A percentile compares a stretch with the other conserved stretches of the same genome.
These are phyloP conservation scores for Micrasema longulum DNA, from an alignment of 1,140 invertebrate genomes.

Conservation along the genomic window DNA sequence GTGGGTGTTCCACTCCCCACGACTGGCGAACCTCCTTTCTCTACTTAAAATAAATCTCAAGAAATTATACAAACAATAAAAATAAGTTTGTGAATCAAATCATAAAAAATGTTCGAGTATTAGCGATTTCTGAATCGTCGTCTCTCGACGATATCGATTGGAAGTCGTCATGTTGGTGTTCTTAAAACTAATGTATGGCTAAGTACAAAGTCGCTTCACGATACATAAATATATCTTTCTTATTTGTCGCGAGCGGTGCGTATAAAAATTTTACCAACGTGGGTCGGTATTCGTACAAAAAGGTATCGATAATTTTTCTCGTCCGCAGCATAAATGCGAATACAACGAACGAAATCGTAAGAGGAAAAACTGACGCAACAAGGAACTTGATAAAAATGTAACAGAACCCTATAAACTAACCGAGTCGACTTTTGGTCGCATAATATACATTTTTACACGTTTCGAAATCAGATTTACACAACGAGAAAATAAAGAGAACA, in stretches of 20 bases:
- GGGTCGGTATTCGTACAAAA: constrained; percentile 33
- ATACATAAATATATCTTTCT: constrained; percentile 45
- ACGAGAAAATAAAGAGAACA: constrained; percentile 2
- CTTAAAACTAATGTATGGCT: constrained; percentile 50
- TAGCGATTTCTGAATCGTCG: background rate
- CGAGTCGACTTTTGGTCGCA: constrained; percentile 8
- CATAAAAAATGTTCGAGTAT: constrained; percentile 22
- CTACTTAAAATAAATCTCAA: constrained; percentile 24
- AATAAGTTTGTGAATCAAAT: constrained; percentile 17
- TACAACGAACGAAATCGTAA: constrained; percentile 26
- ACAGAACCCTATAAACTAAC: constrained; percentile 40
- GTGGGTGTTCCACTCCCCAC: constrained; percentile 51
- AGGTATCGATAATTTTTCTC: constrained; percentile 25
- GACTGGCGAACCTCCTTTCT: background rate
- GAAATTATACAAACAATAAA: constrained; percentile 9
- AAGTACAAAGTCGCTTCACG: constrained; percentile 52
- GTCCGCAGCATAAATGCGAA: constrained; percentile 34
- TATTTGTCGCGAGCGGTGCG: constrained; percentile 40
- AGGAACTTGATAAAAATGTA: constrained; percentile 43
- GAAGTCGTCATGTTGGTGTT: constrained; percentile 8
- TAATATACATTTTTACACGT: constrained; percentile 28
- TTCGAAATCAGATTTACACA: constrained; percentile 9
- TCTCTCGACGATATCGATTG: constrained; percentile 6
- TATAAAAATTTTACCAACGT: constrained; percentile 32
- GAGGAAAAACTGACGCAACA: constrained; percentile 12